These are phyloP conservation scores for Battus philenor DNA, from an alignment of 1,140 invertebrate species.

Conservation along the genomic window DNA sequence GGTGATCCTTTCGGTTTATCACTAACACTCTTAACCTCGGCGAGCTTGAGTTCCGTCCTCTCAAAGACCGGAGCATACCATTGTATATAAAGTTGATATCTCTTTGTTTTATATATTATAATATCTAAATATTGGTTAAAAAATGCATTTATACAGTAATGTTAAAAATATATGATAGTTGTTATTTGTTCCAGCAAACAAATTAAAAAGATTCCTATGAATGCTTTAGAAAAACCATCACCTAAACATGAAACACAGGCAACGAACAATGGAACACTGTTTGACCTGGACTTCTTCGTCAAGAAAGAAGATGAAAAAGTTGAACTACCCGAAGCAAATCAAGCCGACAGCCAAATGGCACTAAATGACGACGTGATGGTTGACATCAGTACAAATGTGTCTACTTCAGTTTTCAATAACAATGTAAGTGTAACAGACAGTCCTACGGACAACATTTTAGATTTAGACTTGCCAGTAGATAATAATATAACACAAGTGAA, in stretches of 20 bases:
- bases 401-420: conserved; percentile 19
- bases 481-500: conserved; percentile 7
- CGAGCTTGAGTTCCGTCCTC: too few species aligned
- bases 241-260: conserved; percentile 38
- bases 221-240: conserved; percentile 75
- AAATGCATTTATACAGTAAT: too few species aligned
- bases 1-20: too few species aligned
- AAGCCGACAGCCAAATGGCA: conserved; percentile 24
- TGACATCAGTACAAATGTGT: conserved; percentile 60
- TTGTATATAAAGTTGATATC: too few species aligned
- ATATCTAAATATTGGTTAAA: too few species aligned
- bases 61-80: too few species aligned
- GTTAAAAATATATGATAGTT: too few species aligned
- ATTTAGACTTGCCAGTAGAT: conserved; percentile 36
- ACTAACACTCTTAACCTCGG: too few species aligned
- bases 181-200: conserved; percentile 75
- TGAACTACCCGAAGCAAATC: conserved; percentile 22
- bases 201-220: conserved; percentile 83
- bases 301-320: conserved; percentile 39
- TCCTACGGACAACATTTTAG: conserved; percentile 47
- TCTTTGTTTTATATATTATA: too few species aligned
- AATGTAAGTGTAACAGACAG: conserved; percentile 21
- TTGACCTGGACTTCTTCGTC: conserved; percentile 71
- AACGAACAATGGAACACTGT: conserved; percentile 38
- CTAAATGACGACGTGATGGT: conserved; percentile 77